Base-by-base conservation (phyloP, 2,797 vertebrate species). In the Gymnoscopelus microlampas region DNA sequence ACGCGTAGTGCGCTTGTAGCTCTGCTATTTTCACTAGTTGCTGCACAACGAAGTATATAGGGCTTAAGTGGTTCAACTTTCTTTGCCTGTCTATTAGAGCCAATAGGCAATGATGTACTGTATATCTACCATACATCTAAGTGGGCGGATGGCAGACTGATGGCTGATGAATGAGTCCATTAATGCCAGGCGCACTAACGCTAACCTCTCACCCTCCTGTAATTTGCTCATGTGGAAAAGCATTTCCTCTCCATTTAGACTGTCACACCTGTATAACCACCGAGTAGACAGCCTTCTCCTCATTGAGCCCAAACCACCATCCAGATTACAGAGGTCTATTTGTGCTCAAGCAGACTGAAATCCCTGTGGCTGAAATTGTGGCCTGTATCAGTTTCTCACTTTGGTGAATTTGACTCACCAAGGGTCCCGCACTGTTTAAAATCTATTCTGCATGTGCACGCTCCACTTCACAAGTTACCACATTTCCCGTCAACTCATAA, bases 171-270 rank as follows among this genome's bases (percentile, higher is more conserved):
- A 74, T 71, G 63, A 78, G 48, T 76, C 70, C 53, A 77, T 73
- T 73, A 77, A 71, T 74, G 63, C 61, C 70, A 65, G 29, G 80
- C 65, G 12, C 58, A 63, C 44, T 73, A 56, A 74, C 49, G 8
- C 19, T 76, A 60, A 71, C 63, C 75, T 82, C 68, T 60, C 47
- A 48, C 69, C 56, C 70, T 77, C 47, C 66, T 64, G 63, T 69
- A 68, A 82, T 74, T 82, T 82, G 47, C 55, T 73, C 57, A 70
- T 70, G 64, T 79, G 70, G 65, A 84, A 85, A 85, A 63, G 65
- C 56, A 80, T 78, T 80, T 87, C 79, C 80, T 83, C 47, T 69
- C 14, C 53, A 23, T 63, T 84, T 44, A 77, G 60, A 76, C 63
- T 6, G 13, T 63, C 63, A 68, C 69, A 80, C 53, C 68, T 76